These are phyloP conservation scores for Mareca strepera DNA, from an alignment of 2,797 vertebrate species.

Conservation along the genomic window DNA sequence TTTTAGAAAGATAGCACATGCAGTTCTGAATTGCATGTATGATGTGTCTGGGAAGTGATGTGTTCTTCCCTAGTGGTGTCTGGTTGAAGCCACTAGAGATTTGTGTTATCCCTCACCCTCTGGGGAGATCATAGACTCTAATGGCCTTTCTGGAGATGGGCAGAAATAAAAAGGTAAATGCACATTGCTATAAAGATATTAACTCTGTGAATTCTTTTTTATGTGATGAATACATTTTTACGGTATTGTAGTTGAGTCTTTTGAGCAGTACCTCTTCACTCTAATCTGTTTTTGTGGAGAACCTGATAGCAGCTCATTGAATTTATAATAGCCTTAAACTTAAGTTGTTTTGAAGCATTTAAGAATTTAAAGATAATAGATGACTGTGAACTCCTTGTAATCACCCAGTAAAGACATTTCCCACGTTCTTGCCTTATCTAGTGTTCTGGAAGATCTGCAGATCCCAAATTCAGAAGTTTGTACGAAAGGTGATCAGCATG, in stretches of 20 bases:
- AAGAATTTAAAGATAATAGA: background rate
- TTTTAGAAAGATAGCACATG: background rate
- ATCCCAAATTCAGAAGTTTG: background rate
- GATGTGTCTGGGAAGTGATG: accelerated
- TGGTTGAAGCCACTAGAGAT: background rate
- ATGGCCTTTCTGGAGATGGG: background rate
- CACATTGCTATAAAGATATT: background rate
- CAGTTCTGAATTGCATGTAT: background rate
- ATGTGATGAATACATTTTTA: background rate
- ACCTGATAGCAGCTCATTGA: background rate
- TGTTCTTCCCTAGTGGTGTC: background rate
- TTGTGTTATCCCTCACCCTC: background rate
- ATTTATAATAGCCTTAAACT: background rate
- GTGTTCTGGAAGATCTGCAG: background rate
- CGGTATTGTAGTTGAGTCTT: background rate
- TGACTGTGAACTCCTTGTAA: background rate
- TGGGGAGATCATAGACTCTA: background rate
- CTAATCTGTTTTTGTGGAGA: background rate
- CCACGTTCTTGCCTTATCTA: background rate
- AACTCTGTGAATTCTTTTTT: background rate
- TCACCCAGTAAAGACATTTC: background rate
- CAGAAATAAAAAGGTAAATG: background rate
- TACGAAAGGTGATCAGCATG: background rate
- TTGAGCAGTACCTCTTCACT: background rate
- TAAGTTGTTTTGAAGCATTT: background rate